A percentile compares a stretch with the other conserved stretches of the same genome.
Evolutionary conservation across 2,797 vertebrate genomes (phyloP).

Genomic region (Remorina albescens): DNA sequence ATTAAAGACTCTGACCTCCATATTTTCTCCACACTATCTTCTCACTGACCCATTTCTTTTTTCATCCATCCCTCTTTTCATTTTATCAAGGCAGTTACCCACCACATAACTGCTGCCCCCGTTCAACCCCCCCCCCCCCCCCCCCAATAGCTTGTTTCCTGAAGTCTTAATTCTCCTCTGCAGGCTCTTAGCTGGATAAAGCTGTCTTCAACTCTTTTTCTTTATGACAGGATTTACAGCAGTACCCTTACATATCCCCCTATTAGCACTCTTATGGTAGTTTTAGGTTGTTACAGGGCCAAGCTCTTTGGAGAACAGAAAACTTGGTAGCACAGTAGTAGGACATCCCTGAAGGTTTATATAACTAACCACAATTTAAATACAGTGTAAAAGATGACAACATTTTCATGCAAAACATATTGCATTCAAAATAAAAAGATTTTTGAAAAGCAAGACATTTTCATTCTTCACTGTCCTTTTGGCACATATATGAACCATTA

Average conservation of each 20-base stretch:
- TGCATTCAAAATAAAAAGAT: not conserved
- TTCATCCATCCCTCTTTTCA: slow-evolving; percentile 21
- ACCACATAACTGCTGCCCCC: slow-evolving; percentile 41
- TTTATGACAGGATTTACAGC: slow-evolving; percentile 75
- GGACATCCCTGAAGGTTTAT: slow-evolving; percentile 25
- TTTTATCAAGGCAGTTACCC: slow-evolving; percentile 53
- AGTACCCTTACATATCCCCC: slow-evolving; percentile 56
- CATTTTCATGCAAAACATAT: not conserved
- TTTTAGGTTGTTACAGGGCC: slow-evolving; percentile 43
- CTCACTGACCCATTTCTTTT: slow-evolving; percentile 2
- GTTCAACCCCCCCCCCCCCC: slow-evolving; percentile 47
- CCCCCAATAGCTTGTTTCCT: slow-evolving; percentile 58
- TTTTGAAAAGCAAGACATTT: slow-evolving; percentile 2
- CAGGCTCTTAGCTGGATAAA: slow-evolving; percentile 74
- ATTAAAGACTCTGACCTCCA: slow-evolving; percentile 34
- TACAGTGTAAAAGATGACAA: not conserved
- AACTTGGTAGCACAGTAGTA: slow-evolving; percentile 31
- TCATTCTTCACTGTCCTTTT: not conserved
- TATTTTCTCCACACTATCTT: slow-evolving; percentile 14
- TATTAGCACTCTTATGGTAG: slow-evolving; percentile 58
- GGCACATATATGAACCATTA: not conserved
- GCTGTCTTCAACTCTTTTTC: slow-evolving; percentile 68
- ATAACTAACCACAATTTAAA: slow-evolving; percentile 8
- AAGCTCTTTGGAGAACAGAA: slow-evolving; percentile 51
- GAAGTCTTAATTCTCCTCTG: slow-evolving; percentile 71